Base-by-base conservation (phyloP, 2,113 vertebrate genomes). In the Gorsachius goisagi region DNA sequence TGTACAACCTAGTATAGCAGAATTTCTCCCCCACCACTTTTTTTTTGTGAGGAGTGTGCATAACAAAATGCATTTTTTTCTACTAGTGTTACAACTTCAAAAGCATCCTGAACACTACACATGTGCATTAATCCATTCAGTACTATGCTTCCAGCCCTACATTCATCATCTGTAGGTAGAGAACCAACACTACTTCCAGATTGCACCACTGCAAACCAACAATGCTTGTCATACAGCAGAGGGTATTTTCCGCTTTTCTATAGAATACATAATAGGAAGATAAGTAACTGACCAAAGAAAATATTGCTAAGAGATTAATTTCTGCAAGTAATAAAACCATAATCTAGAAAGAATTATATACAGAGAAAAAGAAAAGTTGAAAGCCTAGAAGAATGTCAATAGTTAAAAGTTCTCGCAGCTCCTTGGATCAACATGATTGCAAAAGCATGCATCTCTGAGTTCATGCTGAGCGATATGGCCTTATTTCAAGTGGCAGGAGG, bases 401-500 rank as follows among this genome's bases (percentile, higher is more conserved):
- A 84, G 69, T 53, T 80, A 82, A 41, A 8, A 8, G 1, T 28
- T 68, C 32, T 47, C 33, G 15, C 47, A 76, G 23, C 21, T 87
- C 45, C 41, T 63, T 79, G 21, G 39, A 83, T 26, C 68, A 86
- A 82, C 3, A 3, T 2, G 16, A 59, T 27, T 12, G 47, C 18
- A 76, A 89, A 86, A 85, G 33, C 45, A 60, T 27, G 22, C 21
- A 24, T 88, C 82, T 85, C 84, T 86, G 85, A 95, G 73, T 64
- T 60, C 75, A 90, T 16, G 13, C 24, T 32, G 32, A 86, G 66
- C 4, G 20, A 73, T 71, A 72, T 17, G 22, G 74, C 39, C 18
- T 90, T 76, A 95, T 89, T 90, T 93, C 55, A 78, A 95, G 71
- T 13, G 32, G 69, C 88, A 92, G 59, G 9, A 86, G 52, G 47